These are phyloP conservation scores for Ceratina japonica DNA, from an alignment of 1,140 invertebrate genomes.

Conservation along the genomic window DNA sequence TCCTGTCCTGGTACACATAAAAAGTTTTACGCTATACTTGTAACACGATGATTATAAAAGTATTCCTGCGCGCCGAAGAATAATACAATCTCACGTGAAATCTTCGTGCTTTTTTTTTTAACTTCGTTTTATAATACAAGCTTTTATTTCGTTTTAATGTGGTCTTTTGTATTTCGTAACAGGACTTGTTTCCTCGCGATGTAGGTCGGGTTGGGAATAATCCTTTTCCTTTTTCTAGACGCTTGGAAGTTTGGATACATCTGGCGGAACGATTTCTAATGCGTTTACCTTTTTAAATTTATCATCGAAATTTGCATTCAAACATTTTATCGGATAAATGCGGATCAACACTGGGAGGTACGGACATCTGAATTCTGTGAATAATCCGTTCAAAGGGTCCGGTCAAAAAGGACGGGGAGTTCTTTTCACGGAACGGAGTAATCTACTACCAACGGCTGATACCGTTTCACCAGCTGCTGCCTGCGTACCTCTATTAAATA, in stretches of 20 bases:
- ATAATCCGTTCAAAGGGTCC: conserved; percentile 29
- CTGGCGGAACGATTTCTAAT: conserved; percentile 28
- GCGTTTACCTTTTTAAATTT: conserved; percentile 20
- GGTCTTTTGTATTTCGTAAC: too few species aligned
- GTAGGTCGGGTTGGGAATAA: too few species aligned
- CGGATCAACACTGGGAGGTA: conserved; percentile 17
- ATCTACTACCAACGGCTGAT: conserved; percentile 44
- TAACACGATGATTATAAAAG: too few species aligned
- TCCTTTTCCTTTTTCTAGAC: too few species aligned
- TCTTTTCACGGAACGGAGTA: conserved; percentile 42
- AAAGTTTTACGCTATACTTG: too few species aligned
- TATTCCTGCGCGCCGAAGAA: too few species aligned
- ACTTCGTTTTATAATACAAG: too few species aligned
- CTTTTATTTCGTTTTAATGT: too few species aligned
- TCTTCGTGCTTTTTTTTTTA: too few species aligned
- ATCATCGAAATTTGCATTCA: conserved; percentile 34
- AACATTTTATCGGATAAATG: conserved; percentile 42
- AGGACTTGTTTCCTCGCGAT: too few species aligned
- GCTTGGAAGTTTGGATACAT: neutral
- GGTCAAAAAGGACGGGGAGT: conserved; percentile 38
- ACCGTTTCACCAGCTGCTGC: conserved; percentile 40
- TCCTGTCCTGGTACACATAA: neutral
- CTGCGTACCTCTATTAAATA: conserved; percentile 34
- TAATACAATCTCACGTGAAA: too few species aligned
- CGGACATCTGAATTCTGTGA: conserved; percentile 39